phyloP scores from a whole-genome alignment of 2,888 invertebrate genomes.

The Yponomeuta cagnagella region DNA sequence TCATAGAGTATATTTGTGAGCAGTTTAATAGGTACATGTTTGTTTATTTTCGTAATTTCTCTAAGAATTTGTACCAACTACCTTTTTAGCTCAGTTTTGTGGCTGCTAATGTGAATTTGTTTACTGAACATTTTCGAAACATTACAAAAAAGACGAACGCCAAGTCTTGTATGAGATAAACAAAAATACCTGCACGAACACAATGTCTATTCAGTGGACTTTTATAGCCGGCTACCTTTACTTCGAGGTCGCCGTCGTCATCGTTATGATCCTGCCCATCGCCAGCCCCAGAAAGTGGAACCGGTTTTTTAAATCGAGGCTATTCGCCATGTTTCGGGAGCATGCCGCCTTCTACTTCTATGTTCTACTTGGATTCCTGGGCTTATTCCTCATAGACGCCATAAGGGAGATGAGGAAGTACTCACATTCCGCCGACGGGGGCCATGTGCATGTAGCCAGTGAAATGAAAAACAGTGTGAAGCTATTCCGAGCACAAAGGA shows the following conservation, averaged over 20 bases:
- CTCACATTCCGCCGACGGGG: slow-evolving; percentile 59
- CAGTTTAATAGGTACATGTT: no score
- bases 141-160: not conserved
- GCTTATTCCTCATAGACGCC: slow-evolving; percentile 81
- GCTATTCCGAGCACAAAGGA: slow-evolving; percentile 85
- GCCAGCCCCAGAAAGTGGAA: slow-evolving; percentile 86
- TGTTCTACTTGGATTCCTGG: slow-evolving; percentile 72
- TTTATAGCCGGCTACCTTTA: slow-evolving; percentile 84
- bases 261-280: slow-evolving; percentile 80
- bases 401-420: slow-evolving; percentile 84
- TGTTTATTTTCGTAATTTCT: no score
- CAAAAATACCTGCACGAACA: not conserved
- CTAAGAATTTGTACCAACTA: no score
- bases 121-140: not conserved
- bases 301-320: slow-evolving; percentile 82
- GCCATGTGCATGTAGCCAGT: slow-evolving; percentile 67
- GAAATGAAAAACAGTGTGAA: slow-evolving; percentile 82
- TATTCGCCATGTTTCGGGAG: slow-evolving; percentile 77
- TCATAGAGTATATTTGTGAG: no score
- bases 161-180: not conserved
- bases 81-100: not conserved
- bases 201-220: slow-evolving; percentile 88
- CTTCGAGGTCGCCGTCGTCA: slow-evolving; percentile 78
- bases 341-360: slow-evolving; percentile 82
- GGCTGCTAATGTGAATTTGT: not conserved